Base-by-base conservation (phyloP, 2,888 invertebrate species). In the Eumacrocentrus americanus region DNA sequence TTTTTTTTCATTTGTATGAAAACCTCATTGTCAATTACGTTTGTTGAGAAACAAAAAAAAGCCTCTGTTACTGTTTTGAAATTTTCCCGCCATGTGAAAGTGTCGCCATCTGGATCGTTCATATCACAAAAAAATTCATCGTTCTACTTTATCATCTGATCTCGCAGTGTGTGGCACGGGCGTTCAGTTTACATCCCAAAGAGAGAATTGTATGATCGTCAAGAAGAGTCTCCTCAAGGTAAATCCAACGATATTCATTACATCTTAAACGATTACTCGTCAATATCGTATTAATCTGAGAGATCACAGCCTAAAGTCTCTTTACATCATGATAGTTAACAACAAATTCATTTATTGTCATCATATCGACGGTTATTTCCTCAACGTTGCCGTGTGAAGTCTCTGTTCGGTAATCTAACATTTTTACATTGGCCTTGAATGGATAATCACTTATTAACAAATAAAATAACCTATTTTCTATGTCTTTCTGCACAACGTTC, bases 201-300 rank as follows among this genome's bases (percentile, higher is more conserved):
- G n/a, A 64, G 52, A 61, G 46, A 51, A 47, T 60, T 58, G 25
- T 16, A 38, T 60, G 63, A 57, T 54, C 61, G 56, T 62, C 62
- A 58, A 60, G 62, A 38, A 62, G 60, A 63, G 52, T 25, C 34
- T 22, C 37, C 53, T 63, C 57, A 67, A 77, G 77, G 78, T 78
- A 78, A 78, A 78, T 78, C 78, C 69, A 69, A 69, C 37, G 62
- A 73, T 72, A 70, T 69, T 67, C 65, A 50, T 60, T 59, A 47
- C 74, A 77, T 78, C 77, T 57, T 60, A 20, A 22, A 38, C 18
- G 37, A 60, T 59, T 38, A 25, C 20, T 37, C 52, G 11, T 18
- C 38, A 52, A 58, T 54, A 61, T 46, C 20, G 14, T 42, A 11
- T 61, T 52, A 46, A 63, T 64, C 46, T 5, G 14, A 18, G 52